phyloP scores from a whole-genome alignment of 2,113 vertebrate genomes.

The Elachura formosa region DNA sequence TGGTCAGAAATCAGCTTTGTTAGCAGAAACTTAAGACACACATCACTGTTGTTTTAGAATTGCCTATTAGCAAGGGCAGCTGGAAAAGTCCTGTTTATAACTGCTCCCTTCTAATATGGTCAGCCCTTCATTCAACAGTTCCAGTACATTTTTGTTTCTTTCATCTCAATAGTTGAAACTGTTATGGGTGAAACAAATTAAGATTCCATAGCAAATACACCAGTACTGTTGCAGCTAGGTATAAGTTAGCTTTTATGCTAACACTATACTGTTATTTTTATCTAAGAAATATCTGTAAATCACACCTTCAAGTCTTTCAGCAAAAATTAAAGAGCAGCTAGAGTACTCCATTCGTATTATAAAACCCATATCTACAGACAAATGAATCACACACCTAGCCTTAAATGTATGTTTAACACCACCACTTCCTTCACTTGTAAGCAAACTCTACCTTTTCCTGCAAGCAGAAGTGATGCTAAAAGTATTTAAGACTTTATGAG shows the following conservation, averaged over 20 bases:
- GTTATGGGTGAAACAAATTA: background rate
- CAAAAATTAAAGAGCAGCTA: background rate
- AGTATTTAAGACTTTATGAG: background rate
- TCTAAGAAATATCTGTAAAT: background rate
- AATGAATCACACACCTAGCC: background rate
- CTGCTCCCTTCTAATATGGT: background rate
- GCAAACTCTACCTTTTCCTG: background rate
- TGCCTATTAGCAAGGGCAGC: conserved; percentile 40
- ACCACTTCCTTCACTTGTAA: background rate
- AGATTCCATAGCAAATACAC: background rate
- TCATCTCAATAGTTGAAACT: background rate
- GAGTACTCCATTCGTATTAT: background rate
- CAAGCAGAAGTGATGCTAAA: background rate
- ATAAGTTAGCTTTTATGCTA: background rate
- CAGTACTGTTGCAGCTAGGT: background rate
- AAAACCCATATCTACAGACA: background rate
- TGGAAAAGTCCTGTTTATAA: conserved; percentile 26
- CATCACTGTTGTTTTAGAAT: conserved; percentile 49
- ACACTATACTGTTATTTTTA: background rate
- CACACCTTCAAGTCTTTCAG: background rate
- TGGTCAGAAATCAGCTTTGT: conserved; percentile 56
- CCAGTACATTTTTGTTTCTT: background rate
- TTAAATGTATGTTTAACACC: background rate
- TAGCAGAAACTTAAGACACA: conserved; percentile 52
- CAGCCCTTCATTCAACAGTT: background rate